These are phyloP conservation scores for Melangyna quadrimaculata DNA, from an alignment of 2,888 invertebrate genomes.

Conservation along the genomic window DNA sequence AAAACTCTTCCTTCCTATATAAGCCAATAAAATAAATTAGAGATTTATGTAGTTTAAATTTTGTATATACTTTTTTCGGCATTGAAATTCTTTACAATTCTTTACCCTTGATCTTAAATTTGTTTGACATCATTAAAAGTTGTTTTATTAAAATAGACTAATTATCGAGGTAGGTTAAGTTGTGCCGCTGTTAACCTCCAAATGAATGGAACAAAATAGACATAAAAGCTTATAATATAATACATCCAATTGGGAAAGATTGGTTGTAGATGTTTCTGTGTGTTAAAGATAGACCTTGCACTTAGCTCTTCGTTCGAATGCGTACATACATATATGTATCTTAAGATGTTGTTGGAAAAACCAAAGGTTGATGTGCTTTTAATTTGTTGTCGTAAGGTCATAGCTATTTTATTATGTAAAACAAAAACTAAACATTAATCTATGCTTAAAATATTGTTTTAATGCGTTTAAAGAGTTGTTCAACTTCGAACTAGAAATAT, in stretches of 20 bases:
- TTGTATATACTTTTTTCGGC: neutral
- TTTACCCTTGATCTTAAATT: constrained; percentile 10
- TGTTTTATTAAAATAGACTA: neutral
- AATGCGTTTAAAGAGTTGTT: no score
- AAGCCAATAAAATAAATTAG: neutral
- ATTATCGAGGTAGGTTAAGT: neutral
- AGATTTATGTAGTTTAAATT: neutral
- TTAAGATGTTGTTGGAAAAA: neutral
- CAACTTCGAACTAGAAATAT: no score
- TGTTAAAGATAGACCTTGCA: neutral
- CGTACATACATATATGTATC: no score
- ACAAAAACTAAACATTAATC: no score
- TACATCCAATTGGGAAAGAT: neutral
- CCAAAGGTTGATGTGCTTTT: neutral
- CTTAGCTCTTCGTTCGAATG: no score
- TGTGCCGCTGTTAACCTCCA: no score
- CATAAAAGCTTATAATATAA: no score
- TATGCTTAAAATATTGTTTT: no score
- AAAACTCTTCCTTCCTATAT: neutral
- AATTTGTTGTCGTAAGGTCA: neutral
- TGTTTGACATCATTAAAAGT: neutral
- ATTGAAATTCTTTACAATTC: neutral
- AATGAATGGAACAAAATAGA: no score
- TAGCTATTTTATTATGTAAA: neutral
- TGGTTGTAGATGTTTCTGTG: neutral